Percentiles rank a stretch among this genome's conserved stretches.
phyloP scores from a whole-genome alignment of 2,797 vertebrate species.

The Rhincodon typus region DNA sequence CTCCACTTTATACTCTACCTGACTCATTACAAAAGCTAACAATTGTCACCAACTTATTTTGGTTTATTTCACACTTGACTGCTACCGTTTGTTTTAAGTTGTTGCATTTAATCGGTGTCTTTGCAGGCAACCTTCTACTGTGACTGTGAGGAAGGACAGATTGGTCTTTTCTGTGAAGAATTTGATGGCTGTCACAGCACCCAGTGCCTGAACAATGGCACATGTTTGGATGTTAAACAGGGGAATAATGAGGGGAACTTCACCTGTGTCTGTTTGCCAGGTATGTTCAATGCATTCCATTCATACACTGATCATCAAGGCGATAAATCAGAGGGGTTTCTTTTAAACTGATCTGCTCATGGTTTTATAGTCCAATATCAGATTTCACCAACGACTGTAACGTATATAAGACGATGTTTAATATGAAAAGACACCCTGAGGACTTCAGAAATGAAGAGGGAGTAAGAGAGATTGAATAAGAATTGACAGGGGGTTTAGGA shows the following conservation, averaged over 20 bases:
- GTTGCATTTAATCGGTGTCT: not conserved
- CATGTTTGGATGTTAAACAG: slow-evolving; percentile 71
- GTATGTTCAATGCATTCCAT: slow-evolving; percentile 53
- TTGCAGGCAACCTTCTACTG: slow-evolving; percentile 84
- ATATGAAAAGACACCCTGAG: not conserved
- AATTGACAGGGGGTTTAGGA: not conserved
- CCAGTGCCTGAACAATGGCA: slow-evolving; percentile 79
- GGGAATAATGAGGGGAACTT: slow-evolving; percentile 74
- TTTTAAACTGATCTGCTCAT: not conserved
- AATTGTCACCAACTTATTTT: not conserved
- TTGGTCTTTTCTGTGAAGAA: slow-evolving; percentile 83
- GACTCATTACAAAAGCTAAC: not conserved
- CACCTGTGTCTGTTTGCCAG: slow-evolving; percentile 76
- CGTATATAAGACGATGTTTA: not conserved
- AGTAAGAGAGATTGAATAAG: not conserved
- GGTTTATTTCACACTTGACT: not conserved
- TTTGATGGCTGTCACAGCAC: slow-evolving; percentile 79
- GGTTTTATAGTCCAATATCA: not conserved
- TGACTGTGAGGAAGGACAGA: slow-evolving; percentile 72
- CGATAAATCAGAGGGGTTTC: not conserved
- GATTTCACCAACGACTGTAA: not conserved
- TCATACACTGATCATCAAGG: not conserved
- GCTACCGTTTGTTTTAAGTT: not conserved
- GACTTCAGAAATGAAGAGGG: not conserved
- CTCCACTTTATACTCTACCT: not conserved